phyloP scores from a whole-genome alignment of 2,888 invertebrate genomes.

The Cheilosia vernalis region DNA sequence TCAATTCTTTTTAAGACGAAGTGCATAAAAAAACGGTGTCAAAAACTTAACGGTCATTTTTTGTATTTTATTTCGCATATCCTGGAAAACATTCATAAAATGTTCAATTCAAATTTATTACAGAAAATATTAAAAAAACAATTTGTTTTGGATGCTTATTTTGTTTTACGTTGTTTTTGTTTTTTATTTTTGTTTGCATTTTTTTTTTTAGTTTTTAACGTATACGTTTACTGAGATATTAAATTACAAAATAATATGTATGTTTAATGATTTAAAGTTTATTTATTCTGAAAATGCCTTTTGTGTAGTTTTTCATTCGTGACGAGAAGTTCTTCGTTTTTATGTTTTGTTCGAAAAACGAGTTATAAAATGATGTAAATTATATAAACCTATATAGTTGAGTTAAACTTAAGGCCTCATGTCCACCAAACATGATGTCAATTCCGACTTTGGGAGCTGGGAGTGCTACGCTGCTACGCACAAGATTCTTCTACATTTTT shows the following conservation, averaged over 20 bases:
- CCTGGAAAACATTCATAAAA: conserved; percentile 31
- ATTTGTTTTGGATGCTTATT: neutral
- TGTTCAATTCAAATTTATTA: conserved; percentile 1
- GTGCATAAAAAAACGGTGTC: neutral
- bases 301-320: conserved; percentile 57
- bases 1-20: neutral
- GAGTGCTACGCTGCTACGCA: no score
- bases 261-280: conserved; percentile 57
- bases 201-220: conserved; percentile 15
- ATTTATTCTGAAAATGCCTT: conserved; percentile 68
- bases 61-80: conserved; percentile 33
- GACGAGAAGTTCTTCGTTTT: conserved; percentile 25
- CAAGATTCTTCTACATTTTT: no score
- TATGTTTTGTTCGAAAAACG: conserved; percentile 11
- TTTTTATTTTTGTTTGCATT: neutral
- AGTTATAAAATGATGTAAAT: conserved; percentile 25
- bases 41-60: conserved; percentile 15
- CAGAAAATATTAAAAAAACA: conserved; percentile 25
- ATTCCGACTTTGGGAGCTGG: neutral
- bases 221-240: conserved; percentile 38
- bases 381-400: conserved; percentile 37
- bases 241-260: conserved; percentile 56
- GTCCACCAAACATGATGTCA: neutral
- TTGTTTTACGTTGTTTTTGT: neutral
- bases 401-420: neutral